Base-by-base conservation (phyloP, 2,888 invertebrate genomes). In the Chorisops tibialis region DNA sequence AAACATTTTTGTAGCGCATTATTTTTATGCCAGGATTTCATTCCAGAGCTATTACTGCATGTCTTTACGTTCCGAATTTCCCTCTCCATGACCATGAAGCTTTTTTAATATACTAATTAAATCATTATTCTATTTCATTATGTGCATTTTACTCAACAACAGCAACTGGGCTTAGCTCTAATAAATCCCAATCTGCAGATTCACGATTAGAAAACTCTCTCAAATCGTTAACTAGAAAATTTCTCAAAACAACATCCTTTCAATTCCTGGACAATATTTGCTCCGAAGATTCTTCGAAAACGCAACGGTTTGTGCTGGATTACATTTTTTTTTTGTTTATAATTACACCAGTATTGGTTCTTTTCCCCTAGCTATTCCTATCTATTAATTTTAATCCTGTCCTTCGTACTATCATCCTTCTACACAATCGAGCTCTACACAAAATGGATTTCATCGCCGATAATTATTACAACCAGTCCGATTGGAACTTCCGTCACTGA, bases 391-490 rank as follows among this genome's bases (percentile, higher is more conserved):
- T 35, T 54, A 2, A 14, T 21, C 3, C n/a, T 41, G 1, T 16
- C 41, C 3, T 22, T 54, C 3, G 7, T 16, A 1, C 21, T 54
- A 9, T 54, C 37, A 14, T 39, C 41, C 7, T 54, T 39, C 22
- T 54, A 54, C 14, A 54, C 52, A 4, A 22, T 18, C n/a, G 39
- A 39, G 24, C 52, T 91, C 1, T 91, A 88, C 71, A 78, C 80
- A 1, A 91, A 88, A 74, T 93, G 89, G 87, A 81, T 82, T 5
- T 80, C 81, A 3, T 82, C 85, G 11, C 92, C 92, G 0, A 87
- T 93, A 71, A 89, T 93, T 41, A 88, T 91, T 59, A 88, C 76
- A 22, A 85, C 91, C 63, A 90, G 88, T 70, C 87, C 92, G 0
- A 84, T 84, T 67, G 85, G 86, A 61, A 85, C 86, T 64, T 79